Evolutionary conservation across 2,888 invertebrate species (phyloP).

Genomic region (Onchidella celtica): DNA sequence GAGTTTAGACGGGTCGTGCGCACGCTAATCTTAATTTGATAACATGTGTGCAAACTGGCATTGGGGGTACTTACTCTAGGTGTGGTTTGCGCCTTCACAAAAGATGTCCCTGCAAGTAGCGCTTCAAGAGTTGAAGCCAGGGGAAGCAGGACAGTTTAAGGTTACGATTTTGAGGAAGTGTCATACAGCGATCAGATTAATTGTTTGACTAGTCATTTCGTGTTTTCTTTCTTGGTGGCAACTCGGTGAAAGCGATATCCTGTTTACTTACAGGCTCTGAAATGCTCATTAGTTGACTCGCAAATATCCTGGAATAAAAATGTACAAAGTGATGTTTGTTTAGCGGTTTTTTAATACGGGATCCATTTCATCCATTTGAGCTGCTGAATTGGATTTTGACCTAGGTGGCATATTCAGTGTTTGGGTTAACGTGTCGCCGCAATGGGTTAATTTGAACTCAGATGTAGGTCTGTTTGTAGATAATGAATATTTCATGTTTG

Average conservation of each 20-base stretch:
- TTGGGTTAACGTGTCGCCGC: too few species aligned
- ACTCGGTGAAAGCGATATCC: conserved; percentile 22
- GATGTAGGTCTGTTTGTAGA: too few species aligned
- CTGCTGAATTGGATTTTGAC: too few species aligned
- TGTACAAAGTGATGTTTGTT: not conserved
- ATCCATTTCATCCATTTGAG: conserved; percentile 15
- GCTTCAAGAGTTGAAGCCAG: not conserved
- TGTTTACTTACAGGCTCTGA: not conserved
- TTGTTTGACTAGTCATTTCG: conserved; percentile 6
- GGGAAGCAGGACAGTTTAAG: not conserved
- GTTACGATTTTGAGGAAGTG: conserved; percentile 37
- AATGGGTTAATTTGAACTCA: too few species aligned
- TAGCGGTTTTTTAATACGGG: not conserved
- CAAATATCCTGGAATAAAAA: not conserved
- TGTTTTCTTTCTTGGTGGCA: not conserved
- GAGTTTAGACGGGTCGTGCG: conserved; percentile 10
- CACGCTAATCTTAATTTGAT: conserved; percentile 23
- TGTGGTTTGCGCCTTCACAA: not conserved
- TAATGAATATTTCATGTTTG: too few species aligned
- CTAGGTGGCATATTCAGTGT: too few species aligned
- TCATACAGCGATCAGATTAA: conserved; percentile 14
- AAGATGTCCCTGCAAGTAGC: not conserved
- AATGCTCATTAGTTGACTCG: conserved; percentile 18
- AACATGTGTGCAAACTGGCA: conserved; percentile 20
- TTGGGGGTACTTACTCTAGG: not conserved